Conservation (phyloP, 2,113 vertebrate species). For the Carlito syrichta region DNA sequence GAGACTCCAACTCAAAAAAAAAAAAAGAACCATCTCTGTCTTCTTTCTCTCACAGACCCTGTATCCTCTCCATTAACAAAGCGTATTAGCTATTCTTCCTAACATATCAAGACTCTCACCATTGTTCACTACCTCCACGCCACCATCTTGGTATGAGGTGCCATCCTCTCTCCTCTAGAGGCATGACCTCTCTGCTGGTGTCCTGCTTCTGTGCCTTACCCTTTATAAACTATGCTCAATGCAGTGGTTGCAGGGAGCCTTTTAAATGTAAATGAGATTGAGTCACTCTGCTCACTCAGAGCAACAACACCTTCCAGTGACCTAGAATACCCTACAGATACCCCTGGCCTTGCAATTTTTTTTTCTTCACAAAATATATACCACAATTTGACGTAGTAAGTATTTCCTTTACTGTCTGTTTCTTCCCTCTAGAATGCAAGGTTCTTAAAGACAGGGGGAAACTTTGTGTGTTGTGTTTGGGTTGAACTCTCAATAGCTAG, state of each 20-base stretch:
- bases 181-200: not conserved
- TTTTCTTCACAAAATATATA: not conserved
- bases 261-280: not conserved
- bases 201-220: not conserved
- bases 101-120: not conserved
- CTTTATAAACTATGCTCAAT: not conserved
- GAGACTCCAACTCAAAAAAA: too few species aligned
- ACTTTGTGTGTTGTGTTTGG: not conserved
- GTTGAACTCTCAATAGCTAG: not conserved
- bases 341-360: not conserved
- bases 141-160: not conserved
- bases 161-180: not conserved
- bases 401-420: not conserved
- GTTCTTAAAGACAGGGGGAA: not conserved
- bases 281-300: not conserved
- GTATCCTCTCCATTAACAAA: not conserved
- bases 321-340: not conserved
- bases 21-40: too few species aligned
- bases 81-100: not conserved
- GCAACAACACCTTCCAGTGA: not conserved
- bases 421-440: not conserved
- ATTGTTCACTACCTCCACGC: not conserved
- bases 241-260: not conserved
- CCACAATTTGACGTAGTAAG: not conserved
- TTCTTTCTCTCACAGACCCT: not conserved